Percentiles rank a stretch among this genome's conserved stretches.
These are phyloP conservation scores for Drosophila sturtevanti DNA, from an alignment of 1,140 invertebrate species.

Conservation along the genomic window DNA sequence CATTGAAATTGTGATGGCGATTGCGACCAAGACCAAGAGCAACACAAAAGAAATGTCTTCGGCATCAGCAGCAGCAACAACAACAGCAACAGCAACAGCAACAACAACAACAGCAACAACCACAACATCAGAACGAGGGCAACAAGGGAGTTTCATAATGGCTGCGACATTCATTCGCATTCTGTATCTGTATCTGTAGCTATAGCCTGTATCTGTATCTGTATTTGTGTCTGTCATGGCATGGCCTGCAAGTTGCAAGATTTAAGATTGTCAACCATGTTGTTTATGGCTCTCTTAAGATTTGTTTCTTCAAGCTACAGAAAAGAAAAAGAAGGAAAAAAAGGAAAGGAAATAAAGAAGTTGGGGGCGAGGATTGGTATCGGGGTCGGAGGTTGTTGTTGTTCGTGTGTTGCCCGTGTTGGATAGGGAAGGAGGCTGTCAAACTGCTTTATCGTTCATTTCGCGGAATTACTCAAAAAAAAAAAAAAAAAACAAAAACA, in stretches of 20 bases:
- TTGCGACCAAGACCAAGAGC: constrained; percentile 39
- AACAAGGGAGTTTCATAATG: constrained; percentile 62
- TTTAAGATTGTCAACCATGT: constrained; percentile 81
- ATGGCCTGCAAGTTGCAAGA: constrained; percentile 71
- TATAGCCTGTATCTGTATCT: constrained; percentile 67
- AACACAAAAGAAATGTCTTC: constrained; percentile 60
- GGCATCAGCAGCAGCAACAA: constrained; percentile 36
- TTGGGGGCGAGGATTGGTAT: not conserved
- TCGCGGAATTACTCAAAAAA: constrained; percentile 72
- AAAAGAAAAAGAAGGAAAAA: not conserved
- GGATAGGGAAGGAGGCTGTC: constrained; percentile 9
- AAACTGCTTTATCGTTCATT: constrained; percentile 43
- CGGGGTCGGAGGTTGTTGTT: constrained; percentile 19
- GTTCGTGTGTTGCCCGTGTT: constrained; percentile 9
- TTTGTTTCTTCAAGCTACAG: constrained; percentile 48
- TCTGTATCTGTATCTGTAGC: constrained; percentile 67
- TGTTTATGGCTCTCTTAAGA: constrained; percentile 80
- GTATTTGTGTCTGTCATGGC: too few relatives aligned
- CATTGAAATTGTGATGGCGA: constrained; percentile 52
- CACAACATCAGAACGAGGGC: not conserved
- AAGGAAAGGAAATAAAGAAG: not conserved
- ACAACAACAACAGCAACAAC: constrained; percentile 27
- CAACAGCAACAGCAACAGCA: constrained; percentile 31
- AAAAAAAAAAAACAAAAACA: constrained; percentile 32
- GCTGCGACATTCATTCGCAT: constrained; percentile 79